Evolutionary conservation across 2,797 vertebrate species (phyloP), one percentile per base, ranked within the genome.

Genomic region (Coranthus polyacanthus): DNA sequence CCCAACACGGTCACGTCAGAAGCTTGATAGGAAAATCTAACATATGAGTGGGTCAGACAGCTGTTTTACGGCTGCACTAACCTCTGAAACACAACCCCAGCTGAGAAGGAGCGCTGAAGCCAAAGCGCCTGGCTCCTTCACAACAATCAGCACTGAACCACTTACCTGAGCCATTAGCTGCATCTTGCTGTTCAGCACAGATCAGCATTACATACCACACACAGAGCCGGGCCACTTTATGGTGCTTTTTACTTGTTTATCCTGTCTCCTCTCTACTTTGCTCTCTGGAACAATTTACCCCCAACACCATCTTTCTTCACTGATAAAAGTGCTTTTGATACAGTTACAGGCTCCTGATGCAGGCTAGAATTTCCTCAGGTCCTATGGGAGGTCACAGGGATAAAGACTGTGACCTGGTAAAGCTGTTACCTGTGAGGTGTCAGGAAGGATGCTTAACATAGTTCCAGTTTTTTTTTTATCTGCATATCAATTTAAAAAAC

Each of bases 101-200:
- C 58, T 36, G 68, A 71, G 52, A 22, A 64, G 6, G 12, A 62
- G 41, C 29, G 71, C 61, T 64, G 57, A 67, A 79, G 79, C 69
- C 74, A 67, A 66, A 81, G 63, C 51, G 37, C 58, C 43, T 20
- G 6, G 58, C 51, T 80, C 61, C 86, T 83, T 85, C 78, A 68
- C 84, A 84, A 82, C 82, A 87, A 88, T 92, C 88, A 92, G 88
- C 89, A 87, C 78, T 67, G 82, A 87, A 88, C 75, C 92, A 93
- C 91, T 94, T 93, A 91, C 84, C 87, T 90, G 75, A 67, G 50
- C 92, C 92, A 93, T 93, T 92, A 93, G 89, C 82, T 78, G 58
- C 77, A 84, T 83, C 83, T 87, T 68, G 71, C 78, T 53, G 16
- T 84, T 91, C 75, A 87, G 85, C 89, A 79, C 61, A 74, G 81